Conservation (phyloP, 2,113 vertebrate genomes). For the Neodontobutis hainanensis region DNA sequence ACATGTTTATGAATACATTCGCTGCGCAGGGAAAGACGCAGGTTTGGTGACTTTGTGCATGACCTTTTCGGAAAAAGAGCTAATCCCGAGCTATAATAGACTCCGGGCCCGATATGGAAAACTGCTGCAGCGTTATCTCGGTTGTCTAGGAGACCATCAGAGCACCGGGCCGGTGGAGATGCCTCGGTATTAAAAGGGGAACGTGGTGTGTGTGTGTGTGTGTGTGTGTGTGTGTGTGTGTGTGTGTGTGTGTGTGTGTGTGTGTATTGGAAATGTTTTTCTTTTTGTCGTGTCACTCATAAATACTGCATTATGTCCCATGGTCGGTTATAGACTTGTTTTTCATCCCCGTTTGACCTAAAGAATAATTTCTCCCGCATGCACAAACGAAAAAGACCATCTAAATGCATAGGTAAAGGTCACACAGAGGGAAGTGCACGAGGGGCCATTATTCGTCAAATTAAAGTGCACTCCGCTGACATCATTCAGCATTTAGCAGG, state of each 20-base stretch:
- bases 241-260: slow-evolving; percentile 30
- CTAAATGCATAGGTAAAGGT: slow-evolving; percentile 37
- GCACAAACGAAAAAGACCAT: slow-evolving; percentile 19
- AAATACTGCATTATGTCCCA: slow-evolving; percentile 81
- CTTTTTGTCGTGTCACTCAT: slow-evolving; percentile 83
- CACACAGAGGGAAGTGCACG: slow-evolving; percentile 7
- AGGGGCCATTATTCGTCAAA: slow-evolving; percentile 16
- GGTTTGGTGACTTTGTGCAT: slow-evolving; percentile 97
- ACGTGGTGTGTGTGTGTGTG: slow-evolving; percentile 68
- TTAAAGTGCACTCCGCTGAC: slow-evolving; percentile 26
- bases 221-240: slow-evolving; percentile 56
- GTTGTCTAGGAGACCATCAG: slow-evolving; percentile 97
- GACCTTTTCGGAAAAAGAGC: slow-evolving; percentile 97
- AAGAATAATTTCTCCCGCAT: neutral
- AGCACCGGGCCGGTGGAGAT: slow-evolving; percentile 86
- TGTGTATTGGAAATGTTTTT: slow-evolving; percentile 23
- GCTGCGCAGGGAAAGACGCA: slow-evolving; percentile 54
- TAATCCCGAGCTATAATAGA: slow-evolving; percentile 98
- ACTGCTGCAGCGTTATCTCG: slow-evolving; percentile 95
- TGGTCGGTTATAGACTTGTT: slow-evolving; percentile 80
- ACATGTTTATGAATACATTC: slow-evolving; percentile 60
- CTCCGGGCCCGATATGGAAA: slow-evolving; percentile 95
- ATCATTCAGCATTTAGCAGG: slow-evolving; percentile 16
- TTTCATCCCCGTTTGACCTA: slow-evolving; percentile 27
- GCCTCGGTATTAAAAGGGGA: slow-evolving; percentile 90